phyloP scores from a whole-genome alignment of 53 echinoderm and acorn worm genomes.

The Holothuria scabra region DNA sequence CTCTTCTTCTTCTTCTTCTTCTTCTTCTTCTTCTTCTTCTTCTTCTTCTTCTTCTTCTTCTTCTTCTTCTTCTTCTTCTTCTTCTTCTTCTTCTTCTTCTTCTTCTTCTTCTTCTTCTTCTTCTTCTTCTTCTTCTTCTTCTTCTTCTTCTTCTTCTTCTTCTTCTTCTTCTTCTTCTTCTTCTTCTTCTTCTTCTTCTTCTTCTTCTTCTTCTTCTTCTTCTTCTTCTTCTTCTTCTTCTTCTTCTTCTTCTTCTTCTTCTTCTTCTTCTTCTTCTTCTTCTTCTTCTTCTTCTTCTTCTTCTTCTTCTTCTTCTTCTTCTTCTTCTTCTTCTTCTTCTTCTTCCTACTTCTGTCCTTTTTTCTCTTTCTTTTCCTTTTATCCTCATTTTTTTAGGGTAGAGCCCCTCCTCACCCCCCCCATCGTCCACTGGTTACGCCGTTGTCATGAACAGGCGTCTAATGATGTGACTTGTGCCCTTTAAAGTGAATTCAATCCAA shows the following conservation, averaged over 20 bases:
- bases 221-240: neutral
- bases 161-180: neutral
- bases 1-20: neutral
- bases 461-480: no score
- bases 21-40: neutral
- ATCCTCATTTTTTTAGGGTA: neutral
- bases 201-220: neutral
- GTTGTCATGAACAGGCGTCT: neutral
- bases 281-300: neutral
- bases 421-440: neutral
- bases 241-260: neutral
- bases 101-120: neutral
- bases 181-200: neutral
- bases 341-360: no score
- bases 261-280: neutral
- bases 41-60: neutral
- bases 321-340: no score
- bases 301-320: neutral
- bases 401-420: neutral
- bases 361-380: neutral
- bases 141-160: neutral
- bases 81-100: neutral
- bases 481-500: no score
- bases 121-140: neutral
- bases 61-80: neutral